Base-by-base conservation (phyloP, 2,113 vertebrate genomes). In the Gyps fulvus region DNA sequence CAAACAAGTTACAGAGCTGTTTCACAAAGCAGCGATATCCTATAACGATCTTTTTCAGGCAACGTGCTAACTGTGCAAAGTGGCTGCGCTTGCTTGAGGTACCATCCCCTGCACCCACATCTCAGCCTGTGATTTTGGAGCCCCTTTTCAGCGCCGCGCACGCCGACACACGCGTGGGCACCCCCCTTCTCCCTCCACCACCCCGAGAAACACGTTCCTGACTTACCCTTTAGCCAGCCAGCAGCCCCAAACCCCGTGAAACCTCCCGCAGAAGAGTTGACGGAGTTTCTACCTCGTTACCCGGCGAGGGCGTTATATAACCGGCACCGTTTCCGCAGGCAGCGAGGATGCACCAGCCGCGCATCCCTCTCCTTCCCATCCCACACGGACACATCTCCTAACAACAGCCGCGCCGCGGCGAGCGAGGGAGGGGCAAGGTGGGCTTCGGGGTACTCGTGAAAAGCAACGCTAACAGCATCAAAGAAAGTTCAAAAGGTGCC, bases 221-320 rank as follows among this genome's bases (percentile, higher is more conserved):
- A 88, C 96, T 97, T 95, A 97, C 97, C 97, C 96, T 72, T 74
- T 32, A 77, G 89, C 54, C 92, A 93, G 87, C 57, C 93, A 86
- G 95, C 89, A 62, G 73, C 76, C 87, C 79, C 62, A 49, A 83
- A 43, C 69, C 86, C 91, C 81, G 72, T 5, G 71, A 82, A 94
- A 90, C 83, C 94, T 97, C 88, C 89, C 57, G 95, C 89, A 61
- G 88, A 93, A 93, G 93, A 97, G 96, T 90, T 92, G 92, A 58
- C n/a, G 45, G 77, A 97, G 96, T 93, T 97, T 97, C 97, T 83
- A 70, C 94, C 92, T 98, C 97, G 76, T 94, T 98, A 96, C 96
- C 96, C 97, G 93, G 97, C 85, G 49, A 91, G 95, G 97, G 25
- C 25, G 95, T 99, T 98, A 98, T 93, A 87, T 98, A 98, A 98